Base-by-base conservation (phyloP, 1,140 invertebrate genomes). In the Eulimnadia texana region DNA sequence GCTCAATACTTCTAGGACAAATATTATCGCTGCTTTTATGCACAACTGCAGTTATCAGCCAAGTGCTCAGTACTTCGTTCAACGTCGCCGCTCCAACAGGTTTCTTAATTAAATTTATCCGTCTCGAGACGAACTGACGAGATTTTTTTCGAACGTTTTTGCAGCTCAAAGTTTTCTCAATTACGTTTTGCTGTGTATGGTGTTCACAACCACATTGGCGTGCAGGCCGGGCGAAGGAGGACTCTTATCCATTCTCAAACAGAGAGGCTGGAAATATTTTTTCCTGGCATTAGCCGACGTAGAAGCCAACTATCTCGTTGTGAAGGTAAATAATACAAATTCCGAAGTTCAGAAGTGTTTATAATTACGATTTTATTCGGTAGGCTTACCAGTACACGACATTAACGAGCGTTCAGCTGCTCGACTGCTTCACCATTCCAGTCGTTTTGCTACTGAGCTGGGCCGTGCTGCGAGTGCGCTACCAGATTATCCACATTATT, bases 391-490 rank as follows among this genome's bases (percentile, higher is more conserved):
- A 82, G 64, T 82, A 79, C 65, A 82, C 81, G 13, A 83, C 80
- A 58, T 71, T 82, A 50, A 78, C 79, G 20, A 81, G 80, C 65
- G 78, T 47, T 76, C 78, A 92, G 85, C 74, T 92, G 66, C 74
- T 93, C 63, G 86, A 90, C 68, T 92, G 89, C 72, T 88, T 88
- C 62, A 86, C 86, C 20, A 88, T 93, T 64, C 87, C 88, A 1
- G 84, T 84, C 20, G 87, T 89, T 3, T 70, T 93, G 64, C 79
- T 83, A 9, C 73, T 88, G 28, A 87, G 84, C 13, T 88, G 77
- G 77, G 73, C 78, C 67, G 82, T 80, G 70, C 80, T 81, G 65
- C 82, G 82, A 62, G 84, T 80, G 64, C 80, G 74, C 69, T 91
- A 83, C 70, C 79, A 77, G 69, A 67, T 62, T 16, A 62, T 83